These are phyloP conservation scores for Cyphomyrus discorhynchus DNA, from an alignment of 2,113 vertebrate species.

Conservation along the genomic window DNA sequence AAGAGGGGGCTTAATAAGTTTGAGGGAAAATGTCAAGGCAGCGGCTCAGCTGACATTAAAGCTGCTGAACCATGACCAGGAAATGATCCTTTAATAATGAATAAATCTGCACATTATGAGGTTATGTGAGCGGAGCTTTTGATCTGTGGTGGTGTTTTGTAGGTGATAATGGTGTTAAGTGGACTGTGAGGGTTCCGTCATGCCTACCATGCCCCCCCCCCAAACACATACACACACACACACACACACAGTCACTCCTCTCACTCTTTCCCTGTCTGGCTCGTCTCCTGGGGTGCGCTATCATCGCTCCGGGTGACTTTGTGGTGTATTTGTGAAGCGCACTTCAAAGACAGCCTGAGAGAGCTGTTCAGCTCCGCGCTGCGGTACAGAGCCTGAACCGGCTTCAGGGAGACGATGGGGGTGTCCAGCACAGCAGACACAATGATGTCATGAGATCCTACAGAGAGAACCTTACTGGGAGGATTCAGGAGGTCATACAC, in stretches of 20 bases:
- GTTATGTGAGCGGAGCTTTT: background rate
- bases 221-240: background rate
- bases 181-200: background rate
- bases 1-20: background rate
- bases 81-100: constrained; percentile 3
- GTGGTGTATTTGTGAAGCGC: background rate
- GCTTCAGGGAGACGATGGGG: background rate
- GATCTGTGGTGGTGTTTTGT: background rate
- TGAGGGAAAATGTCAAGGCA: background rate
- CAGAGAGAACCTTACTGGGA: background rate
- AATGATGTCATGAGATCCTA: background rate
- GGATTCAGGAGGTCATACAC: background rate
- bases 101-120: background rate
- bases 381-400: background rate
- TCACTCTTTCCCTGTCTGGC: background rate
- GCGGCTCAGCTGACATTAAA: background rate
- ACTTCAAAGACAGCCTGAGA: background rate
- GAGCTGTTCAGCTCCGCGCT: background rate
- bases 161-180: background rate
- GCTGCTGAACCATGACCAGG: background rate
- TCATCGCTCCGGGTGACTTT: background rate
- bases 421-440: background rate
- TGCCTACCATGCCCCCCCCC: background rate
- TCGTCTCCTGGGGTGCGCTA: background rate
- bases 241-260: background rate